Evolutionary conservation across 2,113 vertebrate genomes (phyloP).

Genomic region (Brienomyrus brachyistius): DNA sequence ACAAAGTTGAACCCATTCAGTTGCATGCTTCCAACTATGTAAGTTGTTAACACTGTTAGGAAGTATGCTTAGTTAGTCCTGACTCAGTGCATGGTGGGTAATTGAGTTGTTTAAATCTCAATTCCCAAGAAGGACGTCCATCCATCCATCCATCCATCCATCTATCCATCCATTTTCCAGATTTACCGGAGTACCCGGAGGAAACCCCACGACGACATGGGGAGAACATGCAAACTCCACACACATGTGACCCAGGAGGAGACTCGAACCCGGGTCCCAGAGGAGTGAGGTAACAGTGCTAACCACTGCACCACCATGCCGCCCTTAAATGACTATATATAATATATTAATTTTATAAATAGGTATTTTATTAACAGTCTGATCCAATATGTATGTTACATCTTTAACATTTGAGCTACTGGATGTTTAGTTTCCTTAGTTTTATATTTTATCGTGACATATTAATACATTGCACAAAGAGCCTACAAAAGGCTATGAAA

Average conservation of each 20-base stretch:
- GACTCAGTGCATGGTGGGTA: not conserved
- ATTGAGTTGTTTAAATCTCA: not conserved
- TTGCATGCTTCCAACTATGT: too few relatives aligned
- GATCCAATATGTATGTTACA: not conserved
- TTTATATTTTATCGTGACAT: not conserved
- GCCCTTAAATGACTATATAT: not conserved
- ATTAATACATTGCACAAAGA: not conserved
- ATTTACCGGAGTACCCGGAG: too few relatives aligned
- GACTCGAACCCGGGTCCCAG: too few relatives aligned
- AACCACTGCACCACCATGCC: too few relatives aligned
- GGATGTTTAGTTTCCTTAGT: not conserved
- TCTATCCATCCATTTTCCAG: too few relatives aligned
- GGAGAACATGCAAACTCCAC: too few relatives aligned
- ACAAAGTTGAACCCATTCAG: too few relatives aligned
- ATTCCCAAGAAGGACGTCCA: not conserved
- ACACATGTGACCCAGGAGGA: too few relatives aligned
- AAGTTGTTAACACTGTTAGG: not conserved
- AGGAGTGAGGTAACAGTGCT: too few relatives aligned
- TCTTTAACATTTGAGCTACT: not conserved
- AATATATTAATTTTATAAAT: not conserved
- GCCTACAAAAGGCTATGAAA: not conserved
- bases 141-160: too few relatives aligned
- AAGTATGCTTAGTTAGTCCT: not conserved
- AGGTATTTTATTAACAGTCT: not conserved
- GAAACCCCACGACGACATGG: too few relatives aligned